These are phyloP conservation scores for Enteromius afrohamiltoni DNA, from an alignment of 2,797 vertebrate species.

Conservation along the genomic window DNA sequence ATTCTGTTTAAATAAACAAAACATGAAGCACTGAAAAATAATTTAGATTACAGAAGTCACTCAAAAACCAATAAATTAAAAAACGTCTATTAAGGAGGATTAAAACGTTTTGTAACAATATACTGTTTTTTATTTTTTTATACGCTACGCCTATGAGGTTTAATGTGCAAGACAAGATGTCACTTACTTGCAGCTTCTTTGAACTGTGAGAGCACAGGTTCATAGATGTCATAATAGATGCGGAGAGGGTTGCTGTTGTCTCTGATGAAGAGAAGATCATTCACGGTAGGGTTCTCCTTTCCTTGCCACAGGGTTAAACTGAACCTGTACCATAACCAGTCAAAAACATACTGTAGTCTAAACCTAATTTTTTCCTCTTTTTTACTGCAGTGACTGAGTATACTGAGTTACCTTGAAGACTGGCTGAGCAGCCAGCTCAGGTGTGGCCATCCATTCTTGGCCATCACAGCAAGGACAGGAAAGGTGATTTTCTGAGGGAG, in stretches of 20 bases:
- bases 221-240: slow-evolving; percentile 87
- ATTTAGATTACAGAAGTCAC: not conserved
- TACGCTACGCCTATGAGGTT: not conserved
- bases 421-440: slow-evolving; percentile 86
- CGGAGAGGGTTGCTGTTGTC: slow-evolving; percentile 77
- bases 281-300: slow-evolving; percentile 70
- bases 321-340: slow-evolving; percentile 72
- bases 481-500: slow-evolving; percentile 83
- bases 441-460: slow-evolving; percentile 79
- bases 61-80: not conserved
- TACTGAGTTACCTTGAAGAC: slow-evolving; percentile 78
- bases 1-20: not conserved
- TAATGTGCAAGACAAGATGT: not conserved
- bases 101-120: not conserved
- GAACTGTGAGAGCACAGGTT: slow-evolving; percentile 82
- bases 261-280: slow-evolving; percentile 83
- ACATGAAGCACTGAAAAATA: not conserved
- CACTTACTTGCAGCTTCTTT: slow-evolving; percentile 79
- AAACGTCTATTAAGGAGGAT: not conserved
- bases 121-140: not conserved
- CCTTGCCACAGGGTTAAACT: slow-evolving; percentile 87
- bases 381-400: not conserved
- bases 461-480: slow-evolving; percentile 78
- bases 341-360: not conserved
- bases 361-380: not conserved